Conservation (phyloP, 2,888 invertebrate species). For the Hoplodrina ambigua region DNA sequence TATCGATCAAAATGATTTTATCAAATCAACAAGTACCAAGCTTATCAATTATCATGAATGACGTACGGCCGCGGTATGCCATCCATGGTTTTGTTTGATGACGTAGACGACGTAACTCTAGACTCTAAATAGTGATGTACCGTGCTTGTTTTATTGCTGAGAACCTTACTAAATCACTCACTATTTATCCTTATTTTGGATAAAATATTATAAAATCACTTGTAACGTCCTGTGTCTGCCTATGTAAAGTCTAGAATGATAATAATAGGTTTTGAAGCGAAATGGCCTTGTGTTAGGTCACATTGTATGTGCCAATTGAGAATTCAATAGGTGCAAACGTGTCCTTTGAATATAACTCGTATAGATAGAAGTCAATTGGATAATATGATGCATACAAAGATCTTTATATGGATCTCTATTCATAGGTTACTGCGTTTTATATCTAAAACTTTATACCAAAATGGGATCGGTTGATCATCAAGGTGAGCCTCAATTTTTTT, state of each 20-base stretch:
- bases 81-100: constrained; percentile 50
- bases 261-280: constrained; percentile 25
- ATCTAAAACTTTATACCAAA: neutral
- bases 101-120: constrained; percentile 46
- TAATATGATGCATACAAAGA: constrained; percentile 35
- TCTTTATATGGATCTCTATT: too few relatives aligned
- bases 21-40: constrained; percentile 70
- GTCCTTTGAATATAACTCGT: constrained; percentile 16
- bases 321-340: constrained; percentile 45
- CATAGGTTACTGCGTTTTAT: constrained; percentile 1
- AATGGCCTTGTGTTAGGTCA: constrained; percentile 23
- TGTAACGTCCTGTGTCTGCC: neutral
- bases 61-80: constrained; percentile 45
- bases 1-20: constrained; percentile 62
- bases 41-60: constrained; percentile 67
- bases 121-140: constrained; percentile 41
- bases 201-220: neutral
- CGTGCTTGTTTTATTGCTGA: neutral
- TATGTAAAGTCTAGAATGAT: constrained; percentile 20
- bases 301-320: constrained; percentile 38
- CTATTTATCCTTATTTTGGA: too few relatives aligned
- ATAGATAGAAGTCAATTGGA: constrained; percentile 40
- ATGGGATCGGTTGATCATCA: neutral
- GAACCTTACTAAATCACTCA: constrained; percentile 36
- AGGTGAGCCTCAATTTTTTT: too few relatives aligned